phyloP scores from a whole-genome alignment of 1,140 invertebrate species.

The Macrobrachium rosenbergii region DNA sequence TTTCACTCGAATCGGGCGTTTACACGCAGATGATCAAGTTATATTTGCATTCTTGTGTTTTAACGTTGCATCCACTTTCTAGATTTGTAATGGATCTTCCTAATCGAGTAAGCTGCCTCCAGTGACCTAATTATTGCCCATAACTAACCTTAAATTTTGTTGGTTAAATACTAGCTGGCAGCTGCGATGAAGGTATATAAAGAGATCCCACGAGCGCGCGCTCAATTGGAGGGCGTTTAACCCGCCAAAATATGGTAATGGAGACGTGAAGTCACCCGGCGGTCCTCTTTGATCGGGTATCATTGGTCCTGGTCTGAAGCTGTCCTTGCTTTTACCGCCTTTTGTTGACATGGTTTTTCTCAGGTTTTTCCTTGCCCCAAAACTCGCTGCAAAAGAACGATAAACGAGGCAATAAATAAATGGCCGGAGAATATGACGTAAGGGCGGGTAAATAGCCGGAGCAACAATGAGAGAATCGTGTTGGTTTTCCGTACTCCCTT shows the following conservation, averaged over 20 bases:
- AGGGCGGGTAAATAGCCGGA: background rate
- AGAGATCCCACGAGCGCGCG: background rate
- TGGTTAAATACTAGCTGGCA: background rate
- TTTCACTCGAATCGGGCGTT: no score
- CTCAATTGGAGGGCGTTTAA: conserved; percentile 9
- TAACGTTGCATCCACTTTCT: no score
- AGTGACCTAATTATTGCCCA: background rate
- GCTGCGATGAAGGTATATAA: background rate
- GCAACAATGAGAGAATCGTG: background rate
- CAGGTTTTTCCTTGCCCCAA: background rate
- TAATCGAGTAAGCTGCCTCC: no score
- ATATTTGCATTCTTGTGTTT: no score
- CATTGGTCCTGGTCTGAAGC: background rate
- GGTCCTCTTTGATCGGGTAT: background rate
- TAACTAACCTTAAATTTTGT: background rate
- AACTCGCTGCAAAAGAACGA: background rate
- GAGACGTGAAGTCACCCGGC: conserved; percentile 4
- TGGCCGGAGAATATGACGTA: background rate
- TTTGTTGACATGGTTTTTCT: background rate
- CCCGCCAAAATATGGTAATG: conserved; percentile 17
- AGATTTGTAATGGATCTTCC: no score
- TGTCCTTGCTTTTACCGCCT: background rate
- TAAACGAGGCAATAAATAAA: conserved; percentile 3
- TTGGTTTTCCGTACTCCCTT: background rate
- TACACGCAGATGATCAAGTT: no score